Evolutionary conservation across 2,888 invertebrate species (phyloP).

Genomic region (Dioctria linearis): DNA sequence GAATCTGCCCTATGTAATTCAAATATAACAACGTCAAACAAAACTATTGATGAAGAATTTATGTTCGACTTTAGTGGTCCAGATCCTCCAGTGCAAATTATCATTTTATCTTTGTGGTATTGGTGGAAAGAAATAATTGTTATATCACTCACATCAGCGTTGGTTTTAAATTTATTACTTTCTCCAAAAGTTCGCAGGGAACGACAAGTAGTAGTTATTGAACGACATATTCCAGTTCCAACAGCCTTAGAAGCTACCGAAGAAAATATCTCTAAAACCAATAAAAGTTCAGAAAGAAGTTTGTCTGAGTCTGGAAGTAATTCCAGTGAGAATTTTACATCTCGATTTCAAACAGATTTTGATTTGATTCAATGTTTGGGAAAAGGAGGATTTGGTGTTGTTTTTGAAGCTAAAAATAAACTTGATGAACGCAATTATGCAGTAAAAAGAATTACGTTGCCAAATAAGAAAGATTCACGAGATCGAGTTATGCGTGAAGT

Average conservation of each 20-base stretch:
- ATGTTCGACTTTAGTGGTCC: conserved; percentile 70
- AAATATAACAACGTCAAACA: conserved; percentile 44
- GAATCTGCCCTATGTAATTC: conserved; percentile 70
- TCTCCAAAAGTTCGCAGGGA: conserved; percentile 70
- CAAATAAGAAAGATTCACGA: conserved; percentile 85
- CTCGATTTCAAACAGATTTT: conserved; percentile 88
- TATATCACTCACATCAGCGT: conserved; percentile 81
- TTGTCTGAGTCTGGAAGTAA: conserved; percentile 57
- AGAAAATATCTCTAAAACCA: conserved; percentile 58
- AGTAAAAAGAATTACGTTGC: conserved; percentile 92
- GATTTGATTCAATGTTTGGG: conserved; percentile 86
- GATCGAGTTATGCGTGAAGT: conserved; percentile 96
- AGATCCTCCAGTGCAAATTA: conserved; percentile 78
- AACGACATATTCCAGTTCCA: conserved; percentile 69
- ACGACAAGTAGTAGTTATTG: conserved; percentile 69
- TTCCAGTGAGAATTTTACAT: conserved; percentile 65
- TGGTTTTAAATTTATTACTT: conserved; percentile 79
- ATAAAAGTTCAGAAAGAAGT: conserved; percentile 56
- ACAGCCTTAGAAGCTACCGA: conserved; percentile 69
- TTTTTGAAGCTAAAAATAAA: conserved; percentile 94
- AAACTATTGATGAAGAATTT: conserved; percentile 63
- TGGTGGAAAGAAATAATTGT: conserved; percentile 89
- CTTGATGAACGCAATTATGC: conserved; percentile 96
- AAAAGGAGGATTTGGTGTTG: conserved; percentile 95
- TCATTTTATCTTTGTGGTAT: conserved; percentile 83